Evolutionary conservation across 2,113 vertebrate genomes (phyloP).

Genomic region (Mesoclemmys tuberculata): DNA sequence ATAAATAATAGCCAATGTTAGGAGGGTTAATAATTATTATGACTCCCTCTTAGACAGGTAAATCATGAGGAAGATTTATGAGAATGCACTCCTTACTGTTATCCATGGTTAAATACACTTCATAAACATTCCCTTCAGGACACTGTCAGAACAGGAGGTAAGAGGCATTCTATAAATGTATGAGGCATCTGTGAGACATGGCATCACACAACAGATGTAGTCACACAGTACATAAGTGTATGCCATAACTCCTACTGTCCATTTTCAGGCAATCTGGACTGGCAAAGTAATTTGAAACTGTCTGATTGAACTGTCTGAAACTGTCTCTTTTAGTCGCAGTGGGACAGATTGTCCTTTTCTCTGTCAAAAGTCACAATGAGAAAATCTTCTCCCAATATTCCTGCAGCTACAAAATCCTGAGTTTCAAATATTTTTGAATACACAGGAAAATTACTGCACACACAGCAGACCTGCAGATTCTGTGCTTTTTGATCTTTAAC

Average conservation of each 20-base stretch:
- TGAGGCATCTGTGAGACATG: background rate
- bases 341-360: background rate
- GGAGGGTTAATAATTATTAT: background rate
- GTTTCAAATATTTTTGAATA: background rate
- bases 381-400: background rate
- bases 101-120: background rate
- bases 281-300: background rate
- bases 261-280: background rate
- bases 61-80: background rate
- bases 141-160: background rate
- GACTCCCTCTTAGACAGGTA: background rate
- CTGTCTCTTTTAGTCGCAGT: background rate
- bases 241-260: too few relatives aligned
- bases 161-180: background rate
- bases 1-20: background rate
- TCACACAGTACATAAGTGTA: too few relatives aligned
- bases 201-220: background rate
- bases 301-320: background rate
- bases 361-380: background rate
- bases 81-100: background rate
- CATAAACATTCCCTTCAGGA: background rate
- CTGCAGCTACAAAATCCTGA: background rate
- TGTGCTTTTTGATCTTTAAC: background rate
- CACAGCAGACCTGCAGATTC: background rate
- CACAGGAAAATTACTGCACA: background rate